phyloP scores from a whole-genome alignment of 2,888 invertebrate species.

The Diarsia mendica region DNA sequence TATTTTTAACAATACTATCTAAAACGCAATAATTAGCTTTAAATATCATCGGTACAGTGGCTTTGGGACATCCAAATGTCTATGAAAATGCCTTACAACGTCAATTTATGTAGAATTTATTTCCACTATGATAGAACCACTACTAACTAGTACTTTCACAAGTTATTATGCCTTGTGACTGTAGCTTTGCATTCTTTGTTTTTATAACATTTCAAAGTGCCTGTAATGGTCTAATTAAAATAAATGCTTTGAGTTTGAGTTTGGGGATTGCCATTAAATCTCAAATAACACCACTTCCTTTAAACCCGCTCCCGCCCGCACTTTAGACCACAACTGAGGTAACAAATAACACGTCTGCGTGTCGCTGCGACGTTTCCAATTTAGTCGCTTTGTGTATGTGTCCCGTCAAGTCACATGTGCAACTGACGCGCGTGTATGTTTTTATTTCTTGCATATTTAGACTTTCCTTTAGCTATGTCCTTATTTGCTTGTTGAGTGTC shows the following conservation, averaged over 20 bases:
- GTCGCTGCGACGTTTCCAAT: slow-evolving; percentile 78
- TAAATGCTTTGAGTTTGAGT: too few relatives aligned
- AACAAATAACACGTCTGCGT: slow-evolving; percentile 80
- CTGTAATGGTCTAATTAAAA: too few relatives aligned
- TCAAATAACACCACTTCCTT: accelerated
- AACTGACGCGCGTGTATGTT: slow-evolving; percentile 64
- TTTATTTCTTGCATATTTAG: slow-evolving; percentile 66
- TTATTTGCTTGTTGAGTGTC: slow-evolving; percentile 9
- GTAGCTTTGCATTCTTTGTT: too few relatives aligned
- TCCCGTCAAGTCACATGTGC: slow-evolving; percentile 73
- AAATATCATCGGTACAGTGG: not conserved
- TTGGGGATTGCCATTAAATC: not conserved
- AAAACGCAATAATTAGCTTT: not conserved
- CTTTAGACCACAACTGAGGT: slow-evolving; percentile 61
- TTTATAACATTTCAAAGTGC: too few relatives aligned
- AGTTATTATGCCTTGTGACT: too few relatives aligned
- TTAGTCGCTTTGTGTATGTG: slow-evolving; percentile 76
- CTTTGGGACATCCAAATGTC: not conserved
- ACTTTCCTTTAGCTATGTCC: slow-evolving; percentile 35
- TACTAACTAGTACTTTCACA: too few relatives aligned
- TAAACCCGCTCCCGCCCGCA: slow-evolving; percentile 31
- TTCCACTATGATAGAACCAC: not conserved
- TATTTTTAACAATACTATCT: too few relatives aligned
- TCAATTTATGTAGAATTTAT: not conserved
- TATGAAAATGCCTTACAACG: not conserved